These are phyloP conservation scores for Sinosuthora webbiana DNA, from an alignment of 2,113 vertebrate genomes.

Conservation along the genomic window DNA sequence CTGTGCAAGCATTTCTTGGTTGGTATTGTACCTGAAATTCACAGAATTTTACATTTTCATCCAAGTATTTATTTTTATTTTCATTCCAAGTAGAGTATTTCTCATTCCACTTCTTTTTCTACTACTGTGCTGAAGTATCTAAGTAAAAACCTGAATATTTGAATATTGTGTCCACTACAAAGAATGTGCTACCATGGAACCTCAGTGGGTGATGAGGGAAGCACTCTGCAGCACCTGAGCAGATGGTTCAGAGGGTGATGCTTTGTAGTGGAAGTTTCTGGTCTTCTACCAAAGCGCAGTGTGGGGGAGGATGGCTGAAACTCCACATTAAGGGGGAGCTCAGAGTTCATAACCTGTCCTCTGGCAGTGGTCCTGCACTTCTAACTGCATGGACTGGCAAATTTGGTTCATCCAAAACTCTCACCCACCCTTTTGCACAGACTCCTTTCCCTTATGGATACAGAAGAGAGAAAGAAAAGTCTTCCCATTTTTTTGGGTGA, in stretches of 20 bases:
- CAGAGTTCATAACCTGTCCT: fast-evolving
- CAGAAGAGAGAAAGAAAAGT: neutral
- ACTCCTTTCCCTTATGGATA: neutral
- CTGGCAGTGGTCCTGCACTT: neutral
- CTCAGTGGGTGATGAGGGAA: neutral
- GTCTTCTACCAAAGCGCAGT: neutral
- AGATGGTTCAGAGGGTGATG: neutral
- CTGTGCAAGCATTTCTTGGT: neutral
- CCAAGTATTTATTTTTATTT: too few relatives aligned
- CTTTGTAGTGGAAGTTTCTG: neutral
- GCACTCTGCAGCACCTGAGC: neutral
- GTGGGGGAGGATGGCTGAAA: too few relatives aligned
- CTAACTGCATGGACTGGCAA: neutral
- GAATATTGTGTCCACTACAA: neutral
- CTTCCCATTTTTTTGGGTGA: neutral
- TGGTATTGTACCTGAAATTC: neutral
- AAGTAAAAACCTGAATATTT: neutral
- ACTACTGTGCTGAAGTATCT: neutral
- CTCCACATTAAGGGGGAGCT: neutral
- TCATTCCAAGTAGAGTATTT: too few relatives aligned
- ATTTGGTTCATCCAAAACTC: neutral
- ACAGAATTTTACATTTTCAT: neutral
- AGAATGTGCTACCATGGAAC: neutral
- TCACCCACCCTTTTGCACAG: neutral
- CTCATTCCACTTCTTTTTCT: neutral